Conservation (phyloP, 2,797 vertebrate species). For the Semaprochilodus insignis region DNA sequence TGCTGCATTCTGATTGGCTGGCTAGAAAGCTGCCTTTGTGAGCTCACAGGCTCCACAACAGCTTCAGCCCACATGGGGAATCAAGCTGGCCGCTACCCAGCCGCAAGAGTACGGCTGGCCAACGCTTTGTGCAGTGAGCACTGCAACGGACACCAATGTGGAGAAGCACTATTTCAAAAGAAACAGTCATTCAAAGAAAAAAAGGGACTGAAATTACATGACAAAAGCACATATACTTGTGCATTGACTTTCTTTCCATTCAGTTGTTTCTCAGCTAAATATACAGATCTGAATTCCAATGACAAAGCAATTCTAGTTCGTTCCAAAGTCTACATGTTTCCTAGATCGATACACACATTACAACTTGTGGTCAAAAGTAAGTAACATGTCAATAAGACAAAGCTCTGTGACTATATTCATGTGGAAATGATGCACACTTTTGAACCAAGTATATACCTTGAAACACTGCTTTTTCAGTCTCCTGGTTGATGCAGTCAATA, state of each 20-base stretch:
- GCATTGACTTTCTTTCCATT: too few relatives aligned
- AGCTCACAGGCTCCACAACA: slow-evolving; percentile 82
- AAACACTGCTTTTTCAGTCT: neutral
- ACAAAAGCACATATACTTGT: neutral
- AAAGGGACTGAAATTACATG: neutral
- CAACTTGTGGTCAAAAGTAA: too few relatives aligned
- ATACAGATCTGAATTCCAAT: too few relatives aligned
- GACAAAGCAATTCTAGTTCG: too few relatives aligned
- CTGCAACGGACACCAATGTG: neutral
- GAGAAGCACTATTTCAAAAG: neutral
- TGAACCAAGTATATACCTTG: neutral
- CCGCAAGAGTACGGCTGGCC: slow-evolving; percentile 9
- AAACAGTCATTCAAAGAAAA: neutral
- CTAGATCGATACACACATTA: too few relatives aligned
- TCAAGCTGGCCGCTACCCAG: neutral
- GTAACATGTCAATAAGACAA: too few relatives aligned
- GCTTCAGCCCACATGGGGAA: slow-evolving; percentile 66
- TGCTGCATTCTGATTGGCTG: slow-evolving; percentile 76
- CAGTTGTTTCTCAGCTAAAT: too few relatives aligned
- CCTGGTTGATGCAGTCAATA: neutral
- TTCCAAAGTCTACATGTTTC: too few relatives aligned
- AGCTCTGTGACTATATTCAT: too few relatives aligned
- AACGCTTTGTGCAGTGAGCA: neutral
- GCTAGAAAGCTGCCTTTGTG: slow-evolving; percentile 80
- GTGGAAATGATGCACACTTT: too few relatives aligned